phyloP scores from a whole-genome alignment of 2,113 vertebrate species.

The Macrotis lagotis region DNA sequence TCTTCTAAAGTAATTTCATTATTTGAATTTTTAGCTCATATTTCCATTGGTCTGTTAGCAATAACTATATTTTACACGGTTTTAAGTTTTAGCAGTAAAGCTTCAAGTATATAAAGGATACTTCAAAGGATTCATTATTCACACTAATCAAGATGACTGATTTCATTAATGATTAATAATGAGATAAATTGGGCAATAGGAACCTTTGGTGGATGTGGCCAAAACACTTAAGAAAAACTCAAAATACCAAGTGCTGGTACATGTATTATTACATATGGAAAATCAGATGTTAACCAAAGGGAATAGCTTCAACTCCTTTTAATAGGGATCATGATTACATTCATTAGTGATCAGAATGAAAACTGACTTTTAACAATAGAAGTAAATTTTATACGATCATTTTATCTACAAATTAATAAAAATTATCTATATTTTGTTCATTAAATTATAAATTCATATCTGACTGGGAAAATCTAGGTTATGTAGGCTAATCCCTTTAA shows the following conservation, averaged over 20 bases:
- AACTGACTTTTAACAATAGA: constrained; percentile 27
- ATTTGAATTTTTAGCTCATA: too few relatives aligned
- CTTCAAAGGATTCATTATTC: too few relatives aligned
- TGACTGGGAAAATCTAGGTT: too few relatives aligned
- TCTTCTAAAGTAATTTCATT: too few relatives aligned
- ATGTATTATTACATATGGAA: constrained; percentile 35
- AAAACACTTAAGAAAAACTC: neutral
- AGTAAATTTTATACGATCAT: constrained; percentile 25
- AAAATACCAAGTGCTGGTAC: constrained; percentile 4
- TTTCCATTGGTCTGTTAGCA: too few relatives aligned
- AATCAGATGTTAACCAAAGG: constrained; percentile 21
- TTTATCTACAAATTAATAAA: neutral
- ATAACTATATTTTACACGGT: too few relatives aligned
- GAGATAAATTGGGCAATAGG: constrained; percentile 18
- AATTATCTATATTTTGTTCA: neutral
- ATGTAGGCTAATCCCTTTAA: too few relatives aligned
- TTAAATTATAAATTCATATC: neutral
- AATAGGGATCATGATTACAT: neutral
- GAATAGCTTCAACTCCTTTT: constrained; percentile 6
- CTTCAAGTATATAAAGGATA: too few relatives aligned
- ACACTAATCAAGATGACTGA: too few relatives aligned
- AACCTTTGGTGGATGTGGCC: constrained; percentile 8
- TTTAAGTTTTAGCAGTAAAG: too few relatives aligned
- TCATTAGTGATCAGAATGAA: neutral
- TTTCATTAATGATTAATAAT: constrained; percentile 45